A percentile compares a stretch with the other conserved stretches of the same genome.
Conservation (phyloP, 2,797 vertebrate genomes). For the Morus bassanus region DNA sequence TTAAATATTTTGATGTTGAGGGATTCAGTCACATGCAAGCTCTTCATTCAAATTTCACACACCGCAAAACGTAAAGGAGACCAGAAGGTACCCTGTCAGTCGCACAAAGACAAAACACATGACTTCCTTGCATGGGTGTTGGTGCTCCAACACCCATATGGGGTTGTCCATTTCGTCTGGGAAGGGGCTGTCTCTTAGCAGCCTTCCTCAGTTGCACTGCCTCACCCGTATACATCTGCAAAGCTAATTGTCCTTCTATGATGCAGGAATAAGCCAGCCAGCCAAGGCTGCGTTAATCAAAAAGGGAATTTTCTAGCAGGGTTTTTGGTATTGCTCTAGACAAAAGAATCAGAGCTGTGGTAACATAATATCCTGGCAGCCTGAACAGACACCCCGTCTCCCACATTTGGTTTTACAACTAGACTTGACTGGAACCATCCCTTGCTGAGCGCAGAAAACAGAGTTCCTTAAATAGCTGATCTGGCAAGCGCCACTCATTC, state of each 20-base stretch:
- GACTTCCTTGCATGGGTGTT: rapidly evolving
- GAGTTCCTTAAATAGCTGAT: slow-evolving; percentile 43
- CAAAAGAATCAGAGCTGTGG: neutral
- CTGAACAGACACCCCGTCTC: neutral
- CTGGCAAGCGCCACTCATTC: neutral
- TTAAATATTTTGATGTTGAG: neutral
- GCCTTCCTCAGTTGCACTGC: neutral
- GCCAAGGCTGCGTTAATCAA: neutral
- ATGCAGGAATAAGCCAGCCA: neutral
- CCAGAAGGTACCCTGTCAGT: neutral
- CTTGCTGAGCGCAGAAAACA: neutral
- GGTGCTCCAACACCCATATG: rapidly evolving
- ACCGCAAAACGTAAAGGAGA: neutral
- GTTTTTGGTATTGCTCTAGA: neutral
- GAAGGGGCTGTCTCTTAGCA: neutral
- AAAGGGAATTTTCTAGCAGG: neutral
- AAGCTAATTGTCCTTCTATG: neutral
- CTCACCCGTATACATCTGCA: neutral
- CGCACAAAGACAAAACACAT: rapidly evolving
- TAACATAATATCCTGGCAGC: neutral
- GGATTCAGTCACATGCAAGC: neutral
- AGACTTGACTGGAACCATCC: slow-evolving; percentile 19
- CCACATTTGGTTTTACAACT: neutral
- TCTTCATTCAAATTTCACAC: neutral
- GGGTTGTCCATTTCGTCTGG: neutral